A percentile compares a stretch with the other conserved stretches of the same genome.
Conservation (phyloP, 1,140 invertebrate genomes). For the Sesamia nonagrioides region DNA sequence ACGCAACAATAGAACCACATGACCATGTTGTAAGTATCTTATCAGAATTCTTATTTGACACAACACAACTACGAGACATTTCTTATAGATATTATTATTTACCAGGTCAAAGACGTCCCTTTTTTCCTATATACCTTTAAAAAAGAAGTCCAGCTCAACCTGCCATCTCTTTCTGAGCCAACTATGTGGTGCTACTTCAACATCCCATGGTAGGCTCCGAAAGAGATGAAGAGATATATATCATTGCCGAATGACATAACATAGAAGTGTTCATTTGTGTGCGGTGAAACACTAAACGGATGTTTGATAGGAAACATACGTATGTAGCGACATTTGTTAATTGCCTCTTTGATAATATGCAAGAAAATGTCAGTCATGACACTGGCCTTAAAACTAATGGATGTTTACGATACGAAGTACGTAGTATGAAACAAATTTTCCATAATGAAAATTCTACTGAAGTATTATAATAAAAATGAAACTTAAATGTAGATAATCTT, state of each 20-base stretch:
- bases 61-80: constrained; percentile 46
- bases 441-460: constrained; percentile 35
- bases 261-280: neutral
- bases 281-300: neutral
- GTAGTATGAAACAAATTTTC: constrained; percentile 55
- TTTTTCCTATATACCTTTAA: too few relatives aligned
- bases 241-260: neutral
- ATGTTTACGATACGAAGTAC: constrained; percentile 53
- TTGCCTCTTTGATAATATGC: constrained; percentile 45
- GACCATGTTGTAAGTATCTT: constrained; percentile 66
- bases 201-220: too few relatives aligned
- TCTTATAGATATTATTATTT: neutral
- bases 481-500: constrained; percentile 9
- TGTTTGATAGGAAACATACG: constrained; percentile 12
- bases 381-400: constrained; percentile 53
- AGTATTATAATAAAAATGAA: neutral
- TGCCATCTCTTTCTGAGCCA: neutral
- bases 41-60: constrained; percentile 65
- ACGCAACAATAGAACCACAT: constrained; percentile 66
- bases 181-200: constrained; percentile 38
- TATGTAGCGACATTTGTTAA: constrained; percentile 4
- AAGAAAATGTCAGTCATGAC: constrained; percentile 28
- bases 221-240: constrained; percentile 20
- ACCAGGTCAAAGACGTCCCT: too few relatives aligned
- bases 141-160: too few relatives aligned